A percentile compares a stretch with the other conserved stretches of the same genome.
Conservation (phyloP, 2,888 invertebrate species). For the Pollenia labialis region DNA sequence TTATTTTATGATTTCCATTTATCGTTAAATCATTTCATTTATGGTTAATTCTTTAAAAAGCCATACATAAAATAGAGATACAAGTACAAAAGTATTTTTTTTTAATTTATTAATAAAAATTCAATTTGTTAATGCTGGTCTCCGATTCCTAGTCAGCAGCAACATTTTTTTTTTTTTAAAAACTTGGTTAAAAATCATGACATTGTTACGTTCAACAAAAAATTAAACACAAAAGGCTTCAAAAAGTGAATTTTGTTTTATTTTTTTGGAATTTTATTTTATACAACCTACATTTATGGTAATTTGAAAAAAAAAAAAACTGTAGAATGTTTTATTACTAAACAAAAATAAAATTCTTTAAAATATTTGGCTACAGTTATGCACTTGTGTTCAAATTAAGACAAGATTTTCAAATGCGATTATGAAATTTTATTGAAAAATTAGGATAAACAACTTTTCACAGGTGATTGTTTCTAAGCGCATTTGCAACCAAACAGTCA, state of each 20-base stretch:
- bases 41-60: neutral
- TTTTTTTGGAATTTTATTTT: constrained; percentile 16
- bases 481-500: too few relatives aligned
- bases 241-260: constrained; percentile 24
- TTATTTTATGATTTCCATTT: too few relatives aligned
- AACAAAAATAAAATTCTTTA: neutral
- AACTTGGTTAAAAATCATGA: constrained; percentile 44
- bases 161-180: constrained; percentile 23
- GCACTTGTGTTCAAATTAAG: too few relatives aligned
- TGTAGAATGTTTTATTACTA: constrained; percentile 1
- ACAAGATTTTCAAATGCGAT: too few relatives aligned
- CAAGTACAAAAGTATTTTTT: too few relatives aligned
- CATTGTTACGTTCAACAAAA: constrained; percentile 11
- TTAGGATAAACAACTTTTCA: too few relatives aligned
- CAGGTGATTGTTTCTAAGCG: too few relatives aligned
- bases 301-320: constrained; percentile 29
- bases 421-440: too few relatives aligned
- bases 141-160: neutral
- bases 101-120: too few relatives aligned
- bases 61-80: neutral
- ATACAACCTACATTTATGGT: constrained; percentile 44
- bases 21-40: too few relatives aligned
- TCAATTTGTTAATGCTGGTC: neutral
- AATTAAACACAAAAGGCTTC: constrained; percentile 10
- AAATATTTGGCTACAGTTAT: constrained; percentile 4